These are phyloP conservation scores for Dinomys branickii DNA, from an alignment of 2,113 vertebrate species.

Conservation along the genomic window DNA sequence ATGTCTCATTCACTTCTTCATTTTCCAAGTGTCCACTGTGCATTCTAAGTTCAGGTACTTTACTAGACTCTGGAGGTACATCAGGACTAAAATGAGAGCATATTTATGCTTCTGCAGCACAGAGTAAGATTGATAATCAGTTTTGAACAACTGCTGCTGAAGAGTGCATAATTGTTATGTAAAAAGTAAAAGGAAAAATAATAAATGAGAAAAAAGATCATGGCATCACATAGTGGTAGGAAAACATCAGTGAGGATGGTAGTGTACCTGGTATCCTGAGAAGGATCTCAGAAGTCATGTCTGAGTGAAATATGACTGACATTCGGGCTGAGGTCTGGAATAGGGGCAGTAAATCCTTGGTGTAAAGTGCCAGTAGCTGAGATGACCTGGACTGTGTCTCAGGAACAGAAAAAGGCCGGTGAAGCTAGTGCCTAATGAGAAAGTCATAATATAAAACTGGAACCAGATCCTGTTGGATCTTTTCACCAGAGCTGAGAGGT, in stretches of 20 bases:
- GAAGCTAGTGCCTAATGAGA: neutral
- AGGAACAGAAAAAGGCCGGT: neutral
- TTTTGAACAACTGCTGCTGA: neutral
- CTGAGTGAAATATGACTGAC: neutral
- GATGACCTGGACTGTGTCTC: neutral
- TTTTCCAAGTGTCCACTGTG: neutral
- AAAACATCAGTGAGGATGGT: neutral
- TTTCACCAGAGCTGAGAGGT: neutral
- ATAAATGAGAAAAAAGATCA: neutral
- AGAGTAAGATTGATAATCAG: neutral
- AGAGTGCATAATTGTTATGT: neutral
- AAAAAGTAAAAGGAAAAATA: neutral
- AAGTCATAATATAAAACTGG: neutral
- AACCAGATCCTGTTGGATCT: neutral
- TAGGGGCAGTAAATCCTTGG: neutral
- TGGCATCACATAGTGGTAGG: neutral
- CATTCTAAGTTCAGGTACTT: neutral
- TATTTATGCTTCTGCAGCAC: neutral
- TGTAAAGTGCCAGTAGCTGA: fast-evolving
- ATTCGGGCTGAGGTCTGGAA: neutral
- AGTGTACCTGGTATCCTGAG: neutral
- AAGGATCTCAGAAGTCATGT: neutral
- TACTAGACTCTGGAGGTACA: neutral
- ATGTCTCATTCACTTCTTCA: neutral
- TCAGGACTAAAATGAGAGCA: neutral